phyloP scores from a whole-genome alignment of 2,888 invertebrate genomes.

The Melitaea athalia region DNA sequence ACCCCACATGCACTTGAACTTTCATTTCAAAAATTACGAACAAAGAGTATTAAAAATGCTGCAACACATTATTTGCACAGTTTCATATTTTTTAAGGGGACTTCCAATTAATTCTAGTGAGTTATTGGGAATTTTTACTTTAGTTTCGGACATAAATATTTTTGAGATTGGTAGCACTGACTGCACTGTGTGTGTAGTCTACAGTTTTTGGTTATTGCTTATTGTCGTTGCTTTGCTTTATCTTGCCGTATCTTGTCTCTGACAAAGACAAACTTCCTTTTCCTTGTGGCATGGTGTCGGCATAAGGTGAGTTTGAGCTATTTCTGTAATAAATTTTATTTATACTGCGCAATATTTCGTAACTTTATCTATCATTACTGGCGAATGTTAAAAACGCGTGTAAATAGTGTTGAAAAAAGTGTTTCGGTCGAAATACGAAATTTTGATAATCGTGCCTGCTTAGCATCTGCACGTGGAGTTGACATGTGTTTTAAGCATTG shows the following conservation, averaged over 20 bases:
- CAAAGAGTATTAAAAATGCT: no score
- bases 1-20: no score
- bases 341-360: slow-evolving; percentile 44
- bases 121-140: no score
- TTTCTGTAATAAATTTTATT: slow-evolving; percentile 52
- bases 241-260: neutral
- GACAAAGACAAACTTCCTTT: slow-evolving; percentile 59
- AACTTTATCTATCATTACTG: slow-evolving; percentile 7
- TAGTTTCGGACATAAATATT: no score
- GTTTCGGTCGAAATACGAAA: neutral
- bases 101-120: no score
- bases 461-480: slow-evolving; percentile 17
- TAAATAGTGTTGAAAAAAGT: neutral
- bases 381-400: slow-evolving; percentile 2
- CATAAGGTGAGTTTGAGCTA: slow-evolving; percentile 71
- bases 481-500: neutral
- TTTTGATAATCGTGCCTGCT: neutral
- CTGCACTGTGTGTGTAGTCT: no score
- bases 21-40: no score
- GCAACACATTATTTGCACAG: no score
- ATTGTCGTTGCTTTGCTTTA: neutral
- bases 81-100: no score
- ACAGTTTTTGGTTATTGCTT: neutral
- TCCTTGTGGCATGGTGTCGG: slow-evolving; percentile 80
- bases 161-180: no score